Percentiles rank a stretch among this genome's conserved stretches.
phyloP scores from a whole-genome alignment of 2,888 invertebrate genomes.

The Physocephala rufipes region DNA sequence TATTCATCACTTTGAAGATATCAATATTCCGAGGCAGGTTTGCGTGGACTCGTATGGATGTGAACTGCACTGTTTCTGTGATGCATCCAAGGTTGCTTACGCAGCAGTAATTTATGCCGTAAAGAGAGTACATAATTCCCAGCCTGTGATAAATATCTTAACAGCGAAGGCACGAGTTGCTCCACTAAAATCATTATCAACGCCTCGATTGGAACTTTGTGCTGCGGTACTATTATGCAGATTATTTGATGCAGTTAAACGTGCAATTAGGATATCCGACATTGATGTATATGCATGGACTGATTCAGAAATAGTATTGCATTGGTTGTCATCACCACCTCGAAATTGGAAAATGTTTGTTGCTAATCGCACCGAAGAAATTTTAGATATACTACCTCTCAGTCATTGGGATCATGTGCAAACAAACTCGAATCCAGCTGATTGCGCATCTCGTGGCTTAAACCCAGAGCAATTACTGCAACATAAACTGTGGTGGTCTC shows the following conservation, averaged over 20 bases:
- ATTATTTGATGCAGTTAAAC: constrained; percentile 3
- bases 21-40: constrained; percentile 6
- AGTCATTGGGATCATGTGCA: constrained; percentile 43
- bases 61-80: constrained; percentile 13
- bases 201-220: constrained; percentile 21
- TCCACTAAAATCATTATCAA: constrained; percentile 10
- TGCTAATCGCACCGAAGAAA: constrained; percentile 44
- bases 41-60: neutral
- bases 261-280: neutral
- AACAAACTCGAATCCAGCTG: constrained; percentile 45
- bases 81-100: constrained; percentile 23
- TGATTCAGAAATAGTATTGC: constrained; percentile 42
- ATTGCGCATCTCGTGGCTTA: constrained; percentile 45
- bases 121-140: neutral
- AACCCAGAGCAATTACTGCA: constrained; percentile 10
- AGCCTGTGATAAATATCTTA: constrained; percentile 1
- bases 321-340: constrained; percentile 45
- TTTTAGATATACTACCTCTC: constrained; percentile 26
- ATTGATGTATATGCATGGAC: constrained; percentile 40
- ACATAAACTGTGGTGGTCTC: constrained; percentile 18
- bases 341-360: constrained; percentile 49
- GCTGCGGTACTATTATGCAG: constrained; percentile 20
- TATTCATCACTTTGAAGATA: neutral
- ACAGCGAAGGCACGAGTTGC: constrained; percentile 21
- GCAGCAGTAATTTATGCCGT: constrained; percentile 19